Base-by-base conservation (phyloP, 2,888 invertebrate species). In the Calephelis perditalis region DNA sequence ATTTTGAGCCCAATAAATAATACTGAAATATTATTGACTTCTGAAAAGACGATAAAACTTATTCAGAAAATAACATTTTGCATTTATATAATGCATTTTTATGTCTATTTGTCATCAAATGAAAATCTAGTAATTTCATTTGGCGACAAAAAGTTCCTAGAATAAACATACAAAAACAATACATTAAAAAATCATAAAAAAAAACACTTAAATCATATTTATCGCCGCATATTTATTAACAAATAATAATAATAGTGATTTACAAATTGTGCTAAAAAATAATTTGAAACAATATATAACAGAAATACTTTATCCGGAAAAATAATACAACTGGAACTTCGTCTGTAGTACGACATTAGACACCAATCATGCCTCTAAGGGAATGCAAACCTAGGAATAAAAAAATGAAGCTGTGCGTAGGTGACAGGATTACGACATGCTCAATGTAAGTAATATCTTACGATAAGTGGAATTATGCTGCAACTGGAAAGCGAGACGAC, bases 371-470 rank as follows among this genome's bases (percentile, higher is more conserved):
- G 49, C 49, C 49, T 49, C 26, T 49, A 49, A 49, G 49, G 49
- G 5, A 49, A 49, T 49, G 49, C 26, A 49, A 49, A 49, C 26
- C 49, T 49, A 49, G 35, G 10, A 49, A 49, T 40, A 40, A 49
- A 49, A 49, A 49, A 49, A 49, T 7, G 8, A 49, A 49, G 49
- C 49, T 52, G 35, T 52, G 52, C 52, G 35, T 49, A 9, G 49
- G 49, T 52, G 11, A 52, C 35, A 35, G 10, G 10, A 26, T 52
- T 52, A 35, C 35, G 52, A 52, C 86, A 86, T 86, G 87, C 87
- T 78, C 80, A 79, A 74, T 70, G 75, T 70, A 70, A 65, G 71
- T 73, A 73, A 75, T 73, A 76, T 77, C 87, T 87, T 86, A 86
- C 86, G 69, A 76, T 79, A 64, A 70, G 67, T 67, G 67, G 63